Evolutionary conservation across 1,140 invertebrate species (phyloP).

Genomic region (Proctacanthus coquilletti): DNA sequence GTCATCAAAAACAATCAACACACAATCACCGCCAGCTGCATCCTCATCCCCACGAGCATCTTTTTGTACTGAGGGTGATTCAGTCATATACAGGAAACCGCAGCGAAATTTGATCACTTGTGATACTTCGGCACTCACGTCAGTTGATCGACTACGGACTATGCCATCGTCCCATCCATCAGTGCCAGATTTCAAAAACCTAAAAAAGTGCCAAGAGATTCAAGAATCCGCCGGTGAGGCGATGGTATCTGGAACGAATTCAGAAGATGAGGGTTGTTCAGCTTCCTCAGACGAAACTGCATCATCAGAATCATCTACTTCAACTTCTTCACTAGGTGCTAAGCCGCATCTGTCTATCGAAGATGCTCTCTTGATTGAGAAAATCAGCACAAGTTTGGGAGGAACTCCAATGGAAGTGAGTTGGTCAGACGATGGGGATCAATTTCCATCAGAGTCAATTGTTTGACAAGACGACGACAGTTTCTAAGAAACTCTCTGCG

Average conservation of each 20-base stretch:
- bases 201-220: slow-evolving; percentile 33
- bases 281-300: slow-evolving; percentile 25
- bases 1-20: slow-evolving; percentile 18
- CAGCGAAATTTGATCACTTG: slow-evolving; percentile 13
- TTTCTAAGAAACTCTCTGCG: slow-evolving; percentile 7
- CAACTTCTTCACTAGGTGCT: slow-evolving; percentile 13
- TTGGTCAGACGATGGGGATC: slow-evolving; percentile 31
- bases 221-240: slow-evolving; percentile 50
- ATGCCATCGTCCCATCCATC: slow-evolving; percentile 8
- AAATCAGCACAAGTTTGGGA: slow-evolving; percentile 15
- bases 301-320: slow-evolving; percentile 7
- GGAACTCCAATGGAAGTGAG: slow-evolving; percentile 33
- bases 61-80: neutral
- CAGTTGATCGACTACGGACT: slow-evolving; percentile 10
- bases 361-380: slow-evolving; percentile 19
- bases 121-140: slow-evolving; percentile 13
- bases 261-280: slow-evolving; percentile 36
- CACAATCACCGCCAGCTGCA: slow-evolving; percentile 6
- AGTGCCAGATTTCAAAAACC: slow-evolving; percentile 14
- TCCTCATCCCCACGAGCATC: neutral
- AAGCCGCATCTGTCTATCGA: slow-evolving; percentile 24
- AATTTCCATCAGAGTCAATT: slow-evolving; percentile 8
- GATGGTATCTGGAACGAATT: slow-evolving; percentile 38
- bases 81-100: neutral
- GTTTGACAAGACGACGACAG: slow-evolving; percentile 11